Evolutionary conservation across 2,797 vertebrate genomes (phyloP), one percentile per base, ranked within the genome.

Genomic region (Rhyacichthys aspro): DNA sequence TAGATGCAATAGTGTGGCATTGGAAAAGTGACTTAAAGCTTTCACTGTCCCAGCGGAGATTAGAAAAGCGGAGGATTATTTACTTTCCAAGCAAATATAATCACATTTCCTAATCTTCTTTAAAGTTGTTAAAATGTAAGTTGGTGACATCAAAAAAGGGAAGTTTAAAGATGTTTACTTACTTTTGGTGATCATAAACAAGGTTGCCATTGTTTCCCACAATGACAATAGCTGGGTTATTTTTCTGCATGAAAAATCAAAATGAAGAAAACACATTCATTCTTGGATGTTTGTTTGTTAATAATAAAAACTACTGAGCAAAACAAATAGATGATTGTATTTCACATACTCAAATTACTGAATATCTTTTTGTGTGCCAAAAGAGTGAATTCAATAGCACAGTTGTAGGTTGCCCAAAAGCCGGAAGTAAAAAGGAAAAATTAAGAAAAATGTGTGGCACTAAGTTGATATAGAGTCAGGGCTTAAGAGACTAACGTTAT

Each of bases 171-270:
- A 62, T 84, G 76, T 88, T 86, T 79, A 94, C 95, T 95, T 92
- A 98, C 95, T 98, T 97, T 74, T 96, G 95, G 83, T 99, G 97
- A 81, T 99, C 96, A 74, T 96, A 99, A 81, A 92, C 81, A 81
- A 97, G 92, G 48, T 95, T 91, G 43, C 97, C 97, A 66, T 98
- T 96, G 92, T 99, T 99, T 80, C 96, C 96, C 68, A 99, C 90
- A 46, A 98, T 57, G n/a, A 99, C 12, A 65, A 99, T 86, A 16
- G 91, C 91, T 0, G 98, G 98, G 86, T 99, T 99, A 86, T 99
- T 99, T 95, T 98, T 98, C 98, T 99, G 79, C 52, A 89, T 82
- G 1, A 46, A 70, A 49, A 42, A 67, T 8, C 32, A 67, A 57
- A 67, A 62, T 70, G 84, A 74, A 63, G 42, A 36, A 63, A 57